phyloP scores from a whole-genome alignment of 2,888 invertebrate species.

The Cerastis rubricosa region DNA sequence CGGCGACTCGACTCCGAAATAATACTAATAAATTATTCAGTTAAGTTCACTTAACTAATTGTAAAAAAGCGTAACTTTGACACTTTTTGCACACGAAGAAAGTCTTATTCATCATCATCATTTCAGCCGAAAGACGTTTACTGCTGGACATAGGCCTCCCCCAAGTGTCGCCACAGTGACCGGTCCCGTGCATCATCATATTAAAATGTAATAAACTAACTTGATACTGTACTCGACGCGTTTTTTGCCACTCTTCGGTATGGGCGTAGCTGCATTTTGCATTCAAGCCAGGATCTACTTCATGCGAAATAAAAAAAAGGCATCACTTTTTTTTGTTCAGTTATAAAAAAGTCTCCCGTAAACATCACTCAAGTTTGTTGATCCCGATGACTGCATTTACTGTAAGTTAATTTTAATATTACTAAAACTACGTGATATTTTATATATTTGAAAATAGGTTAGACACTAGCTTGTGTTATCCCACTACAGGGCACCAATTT shows the following conservation, averaged over 20 bases:
- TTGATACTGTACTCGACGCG: neutral
- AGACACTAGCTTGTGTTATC: conserved; percentile 11
- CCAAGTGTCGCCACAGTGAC: too few species aligned
- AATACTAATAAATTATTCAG: too few species aligned
- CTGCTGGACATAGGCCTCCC: too few species aligned
- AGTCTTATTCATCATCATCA: too few species aligned
- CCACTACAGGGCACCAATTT: too few species aligned
- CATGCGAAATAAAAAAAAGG: neutral
- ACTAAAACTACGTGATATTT: neutral
- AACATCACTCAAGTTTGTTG: neutral
- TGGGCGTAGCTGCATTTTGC: neutral
- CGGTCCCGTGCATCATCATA: too few species aligned
- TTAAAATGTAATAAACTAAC: neutral
- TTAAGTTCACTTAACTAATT: too few species aligned
- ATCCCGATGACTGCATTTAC: neutral
- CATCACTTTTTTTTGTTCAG: neutral
- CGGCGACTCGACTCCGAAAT: neutral
- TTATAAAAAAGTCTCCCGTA: neutral
- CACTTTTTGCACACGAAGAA: too few species aligned
- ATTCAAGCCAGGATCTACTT: neutral
- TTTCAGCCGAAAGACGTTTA: too few species aligned
- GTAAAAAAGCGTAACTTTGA: too few species aligned
- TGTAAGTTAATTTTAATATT: neutral
- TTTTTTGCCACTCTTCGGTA: neutral
- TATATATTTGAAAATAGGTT: neutral